A percentile compares a stretch with the other conserved stretches of the same genome.
Conservation (phyloP, 2,888 invertebrate genomes). For the Catocala sponsa region DNA sequence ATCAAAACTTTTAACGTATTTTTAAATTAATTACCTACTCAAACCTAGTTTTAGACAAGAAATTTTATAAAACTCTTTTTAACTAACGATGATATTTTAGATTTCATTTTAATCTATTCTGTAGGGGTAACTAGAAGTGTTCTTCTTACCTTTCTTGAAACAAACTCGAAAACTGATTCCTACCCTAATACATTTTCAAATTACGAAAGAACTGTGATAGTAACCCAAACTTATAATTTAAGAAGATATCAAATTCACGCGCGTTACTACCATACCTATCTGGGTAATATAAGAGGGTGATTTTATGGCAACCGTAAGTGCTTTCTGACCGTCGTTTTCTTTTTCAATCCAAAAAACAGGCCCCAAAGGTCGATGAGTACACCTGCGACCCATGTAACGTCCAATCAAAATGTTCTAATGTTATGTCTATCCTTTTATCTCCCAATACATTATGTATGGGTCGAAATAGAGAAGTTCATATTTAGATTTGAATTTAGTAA, state of each 20-base stretch:
- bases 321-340: constrained; percentile 76
- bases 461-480: constrained; percentile 5
- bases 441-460: constrained; percentile 31
- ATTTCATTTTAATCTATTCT: too few relatives aligned
- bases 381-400: constrained; percentile 65
- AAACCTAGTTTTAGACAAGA: too few relatives aligned
- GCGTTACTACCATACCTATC: constrained; percentile 55
- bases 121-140: too few relatives aligned
- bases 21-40: too few relatives aligned
- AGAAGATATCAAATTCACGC: constrained; percentile 45
- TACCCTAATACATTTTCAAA: background rate
- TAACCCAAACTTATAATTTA: constrained; percentile 19
- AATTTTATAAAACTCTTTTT: too few relatives aligned
- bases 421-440: constrained; percentile 34
- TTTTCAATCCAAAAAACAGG: constrained; percentile 75
- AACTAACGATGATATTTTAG: too few relatives aligned
- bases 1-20: background rate
- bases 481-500: constrained; percentile 8
- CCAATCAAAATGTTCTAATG: constrained; percentile 50
- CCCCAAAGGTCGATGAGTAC: constrained; percentile 67
- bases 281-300: constrained; percentile 65
- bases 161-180: too few relatives aligned
- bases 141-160: too few relatives aligned
- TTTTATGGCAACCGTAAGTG: constrained; percentile 68
- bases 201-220: too few relatives aligned